Base-by-base conservation (phyloP, 1,140 invertebrate genomes). In the Telenomus remus region DNA sequence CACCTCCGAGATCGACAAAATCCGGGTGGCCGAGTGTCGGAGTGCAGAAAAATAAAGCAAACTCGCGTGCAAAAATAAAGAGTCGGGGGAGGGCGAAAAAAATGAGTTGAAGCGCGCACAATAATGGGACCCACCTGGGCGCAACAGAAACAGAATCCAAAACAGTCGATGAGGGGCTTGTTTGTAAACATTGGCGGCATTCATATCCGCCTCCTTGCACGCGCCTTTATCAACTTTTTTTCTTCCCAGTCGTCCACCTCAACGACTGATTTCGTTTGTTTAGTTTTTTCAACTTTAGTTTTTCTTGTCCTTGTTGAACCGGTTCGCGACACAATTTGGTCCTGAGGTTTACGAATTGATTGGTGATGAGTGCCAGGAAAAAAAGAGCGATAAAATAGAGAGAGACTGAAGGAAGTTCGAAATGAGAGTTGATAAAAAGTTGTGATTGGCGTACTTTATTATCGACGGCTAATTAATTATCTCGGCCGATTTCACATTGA, bases 101-200 rank as follows among this genome's bases (percentile, higher is more conserved):
- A 27, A 46, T 34, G 13, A 47, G 13, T 9, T 12, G 44, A 13
- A 16, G 13, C 44, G 9, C n/a, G 37, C 37, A 39, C 37, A 39
- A 39, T 39, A 39, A 39, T 39, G 37, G 37, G 19, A 27, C 19
- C 19, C 19, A 27, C 19, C 19, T 27, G 19, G 19, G 19, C 19
- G 19, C 19, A 39, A 39, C 37, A 39, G n/a, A 39, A 39, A 39
- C n/a, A 39, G 9, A 39, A 39, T 11, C 37, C 37, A 39, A 39
- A 39, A 39, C 37, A 39, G n/a, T 11, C 9, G 9, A 39, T n/a
- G 37, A 39, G 9, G n/a, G n/a, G n/a, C 37, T 39, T 68, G 57
- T 68, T 74, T 74, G 71, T 68, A 74, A 74, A 74, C 63, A 74
- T 42, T n/a, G 56, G 6, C 9, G n/a, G 19, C 15, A 13, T 15